Evolutionary conservation across 2,888 invertebrate species (phyloP), one percentile per base, ranked within the genome.

Genomic region (Tenodera sinensis): DNA sequence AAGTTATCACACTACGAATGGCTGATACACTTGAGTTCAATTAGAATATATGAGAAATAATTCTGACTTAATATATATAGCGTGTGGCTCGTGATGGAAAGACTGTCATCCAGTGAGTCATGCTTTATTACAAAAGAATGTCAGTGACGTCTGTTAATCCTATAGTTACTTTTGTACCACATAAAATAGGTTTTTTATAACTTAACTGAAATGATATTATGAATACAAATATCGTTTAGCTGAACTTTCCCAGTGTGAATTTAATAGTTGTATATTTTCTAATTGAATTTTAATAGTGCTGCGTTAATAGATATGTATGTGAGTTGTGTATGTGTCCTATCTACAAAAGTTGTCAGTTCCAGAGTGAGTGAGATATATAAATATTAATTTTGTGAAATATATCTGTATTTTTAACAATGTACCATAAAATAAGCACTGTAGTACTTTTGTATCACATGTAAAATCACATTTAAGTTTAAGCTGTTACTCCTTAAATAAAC

Each of bases 1-100:
- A 88, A 88, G 34, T 82, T 81, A 84, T 83, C 83, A 81, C 34
- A 28, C 82, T 27, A 83, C 54, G 83, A 84, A 89, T 89, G 89
- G 87, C 88, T 89, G 90, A 89, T 71, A 86, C 89, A 83, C 88
- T 89, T n/a, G 87, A 88, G 90, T 90, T 90, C 89, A 83, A 82
- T 84, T 88, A 85, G 87, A 83, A 82, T 28, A 12, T 89, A 54
- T 89, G 6, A 85, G 88, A 54, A 88, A 81, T 83, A 89, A n/a
- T 89, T n/a, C 14, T 71, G 8, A 20, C 54, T 71, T 71, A 54
- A 71, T 20, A 71, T 20, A 30, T 15, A 87, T 83, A 82, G n/a
- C 34, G n/a, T n/a, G 83, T 15, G n/a, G 34, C 71, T 28, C 20
- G 14, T 71, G 81, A 81, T 20, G 34, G 81, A 28, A 28, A 27